A percentile compares a stretch with the other conserved stretches of the same genome.
Conservation (phyloP, 2,797 vertebrate genomes). For the Lemur catta region DNA sequence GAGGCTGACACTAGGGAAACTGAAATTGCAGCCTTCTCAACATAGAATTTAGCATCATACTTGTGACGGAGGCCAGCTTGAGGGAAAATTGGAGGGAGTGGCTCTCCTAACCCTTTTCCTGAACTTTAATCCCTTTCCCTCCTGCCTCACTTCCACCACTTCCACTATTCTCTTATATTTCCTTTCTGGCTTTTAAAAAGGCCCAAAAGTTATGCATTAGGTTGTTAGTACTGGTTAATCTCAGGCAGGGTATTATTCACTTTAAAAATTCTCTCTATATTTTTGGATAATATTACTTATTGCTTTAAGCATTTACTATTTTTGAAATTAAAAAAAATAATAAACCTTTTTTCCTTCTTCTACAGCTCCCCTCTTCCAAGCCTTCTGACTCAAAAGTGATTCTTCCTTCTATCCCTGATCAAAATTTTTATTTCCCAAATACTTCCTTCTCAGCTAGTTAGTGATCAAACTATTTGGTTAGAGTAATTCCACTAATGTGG, state of each 20-base stretch:
- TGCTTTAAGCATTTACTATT: not conserved
- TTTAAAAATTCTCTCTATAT: not conserved
- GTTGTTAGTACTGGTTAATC: not conserved
- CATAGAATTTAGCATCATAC: not conserved
- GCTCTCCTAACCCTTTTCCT: not conserved
- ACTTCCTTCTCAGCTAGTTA: not conserved
- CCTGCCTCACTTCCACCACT: not conserved
- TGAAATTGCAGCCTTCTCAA: not conserved
- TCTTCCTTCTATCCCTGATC: not conserved
- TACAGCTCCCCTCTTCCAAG: not conserved
- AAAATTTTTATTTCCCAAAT: conserved; percentile 15
- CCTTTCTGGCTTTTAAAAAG: not conserved
- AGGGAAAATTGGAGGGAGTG: not conserved
- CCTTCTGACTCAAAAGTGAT: not conserved
- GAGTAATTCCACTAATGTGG: not conserved
- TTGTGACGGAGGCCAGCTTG: not conserved
- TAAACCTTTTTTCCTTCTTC: not conserved
- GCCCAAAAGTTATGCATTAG: not conserved
- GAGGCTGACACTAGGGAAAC: not conserved
- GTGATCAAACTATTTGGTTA: not conserved
- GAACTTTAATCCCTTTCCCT: not conserved
- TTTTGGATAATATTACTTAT: not conserved
- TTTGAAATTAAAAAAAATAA: not conserved
- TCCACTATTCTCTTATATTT: not conserved
- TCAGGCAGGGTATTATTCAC: not conserved